Conservation (phyloP, 1,140 invertebrate species). For the Andricus grossulariae region DNA sequence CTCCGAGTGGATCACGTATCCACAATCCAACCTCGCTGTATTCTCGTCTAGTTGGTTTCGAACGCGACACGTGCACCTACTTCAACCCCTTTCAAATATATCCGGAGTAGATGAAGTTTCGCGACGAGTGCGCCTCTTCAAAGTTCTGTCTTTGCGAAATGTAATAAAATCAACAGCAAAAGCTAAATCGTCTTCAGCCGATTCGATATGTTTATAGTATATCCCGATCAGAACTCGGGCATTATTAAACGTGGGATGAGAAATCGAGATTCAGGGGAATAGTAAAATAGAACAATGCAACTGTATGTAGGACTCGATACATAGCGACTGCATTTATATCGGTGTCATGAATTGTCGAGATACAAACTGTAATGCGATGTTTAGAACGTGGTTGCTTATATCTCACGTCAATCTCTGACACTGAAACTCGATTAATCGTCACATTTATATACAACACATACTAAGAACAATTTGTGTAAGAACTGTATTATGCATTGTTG, state of each 20-base stretch:
- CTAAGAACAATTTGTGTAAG: conserved; percentile 10
- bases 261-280: neutral
- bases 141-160: neutral
- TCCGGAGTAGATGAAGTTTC: neutral
- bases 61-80: conserved; percentile 47
- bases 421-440: conserved; percentile 29
- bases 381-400: conserved; percentile 14
- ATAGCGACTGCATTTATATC: conserved; percentile 6
- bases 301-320: conserved; percentile 6
- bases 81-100: conserved; percentile 26
- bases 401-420: conserved; percentile 30
- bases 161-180: neutral
- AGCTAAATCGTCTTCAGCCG: neutral
- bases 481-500: neutral
- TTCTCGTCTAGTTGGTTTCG: conserved; percentile 21
- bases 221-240: neutral
- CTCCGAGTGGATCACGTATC: conserved; percentile 38
- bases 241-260: conserved; percentile 10
- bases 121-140: conserved; percentile 27
- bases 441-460: conserved; percentile 7
- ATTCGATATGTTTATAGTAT: neutral
- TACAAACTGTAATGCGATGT: conserved; percentile 25
- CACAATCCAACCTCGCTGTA: conserved; percentile 36
- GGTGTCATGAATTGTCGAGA: conserved; percentile 26
- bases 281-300: conserved; percentile 21